Evolutionary conservation across 2,113 vertebrate genomes (phyloP), one percentile per base, ranked within the genome.

Genomic region (Syrmaticus mikado): DNA sequence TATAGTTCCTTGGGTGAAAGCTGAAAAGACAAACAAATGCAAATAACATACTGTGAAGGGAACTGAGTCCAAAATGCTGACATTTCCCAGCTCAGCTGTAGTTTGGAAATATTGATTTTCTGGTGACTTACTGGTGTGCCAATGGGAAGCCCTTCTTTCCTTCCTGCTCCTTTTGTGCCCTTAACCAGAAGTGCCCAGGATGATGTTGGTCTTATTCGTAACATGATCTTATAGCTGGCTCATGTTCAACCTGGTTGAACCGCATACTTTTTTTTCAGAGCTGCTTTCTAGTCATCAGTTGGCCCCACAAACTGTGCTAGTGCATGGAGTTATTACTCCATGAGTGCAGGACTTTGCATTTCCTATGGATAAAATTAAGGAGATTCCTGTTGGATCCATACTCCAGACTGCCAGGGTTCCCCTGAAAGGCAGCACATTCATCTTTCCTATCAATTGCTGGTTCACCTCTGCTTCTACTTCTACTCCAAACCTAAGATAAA

Each of bases 201-300:
- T 1, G 3, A 12, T 28, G 2, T 3, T 52, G 17, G 20, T 28
- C n/a, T 7, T 28, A 25, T 62, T 62, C 53, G 36, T 0, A 0
- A 27, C 64, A 57, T 4, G 21, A 55, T 8, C 27, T 32, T 8
- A 5, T 8, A 25, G 27, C 41, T 50, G 41, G 30, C 32, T 73
- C 30, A 7, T 5, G 28, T 34, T 60, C 53, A 73, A 4, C 25
- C 46, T 61, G 8, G 5, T 52, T 38, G 43, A 65, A 3, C 6
- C 10, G 8, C 2, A 11, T 22, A 36, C 50, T 28, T 72, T 60
- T 28, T 34, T 20, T 90, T 48, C n/a, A 55, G 58, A 82, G 25
- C 24, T 64, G 2, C 13, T 64, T 20, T 40, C 46, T 17, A 50
- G 17, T 4, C 32, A 55, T 4, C 28, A 55, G 11, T 48, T 14